Percentiles rank a stretch among this genome's conserved stretches.
Evolutionary conservation across 2,797 vertebrate species (phyloP).

Genomic region (Squalus acanthias): DNA sequence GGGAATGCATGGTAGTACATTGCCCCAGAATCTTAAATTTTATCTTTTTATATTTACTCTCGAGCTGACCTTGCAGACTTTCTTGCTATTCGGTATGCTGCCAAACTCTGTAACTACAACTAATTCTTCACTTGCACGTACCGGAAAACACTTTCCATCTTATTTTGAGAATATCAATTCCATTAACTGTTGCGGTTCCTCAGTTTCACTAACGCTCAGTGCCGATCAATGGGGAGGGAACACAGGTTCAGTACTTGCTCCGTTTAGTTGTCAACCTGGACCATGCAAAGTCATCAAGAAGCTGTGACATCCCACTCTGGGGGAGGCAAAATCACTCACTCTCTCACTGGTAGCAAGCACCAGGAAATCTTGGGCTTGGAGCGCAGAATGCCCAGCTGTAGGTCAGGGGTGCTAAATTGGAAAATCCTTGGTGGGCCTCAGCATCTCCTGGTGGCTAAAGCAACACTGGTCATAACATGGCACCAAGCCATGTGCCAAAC

Average conservation of each 20-base stretch:
- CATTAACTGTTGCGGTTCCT: neutral
- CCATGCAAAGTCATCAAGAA: no score
- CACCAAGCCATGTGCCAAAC: no score
- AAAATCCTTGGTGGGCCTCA: no score
- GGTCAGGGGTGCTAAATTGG: no score
- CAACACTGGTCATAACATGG: no score
- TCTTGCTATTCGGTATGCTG: neutral
- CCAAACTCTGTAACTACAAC: neutral
- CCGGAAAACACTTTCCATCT: neutral
- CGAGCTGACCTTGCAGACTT: neutral
- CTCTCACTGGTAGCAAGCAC: no score
- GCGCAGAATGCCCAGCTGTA: no score
- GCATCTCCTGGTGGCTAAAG: no score
- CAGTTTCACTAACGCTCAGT: neutral
- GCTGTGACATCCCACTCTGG: no score
- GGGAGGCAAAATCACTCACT: no score
- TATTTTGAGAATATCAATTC: neutral
- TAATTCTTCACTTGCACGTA: neutral
- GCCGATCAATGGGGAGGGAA: neutral
- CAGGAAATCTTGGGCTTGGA: no score
- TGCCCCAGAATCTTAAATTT: neutral
- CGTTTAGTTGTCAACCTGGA: neutral
- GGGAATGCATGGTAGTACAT: neutral
- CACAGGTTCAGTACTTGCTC: neutral
- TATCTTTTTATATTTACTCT: neutral